phyloP scores from a whole-genome alignment of 2,888 invertebrate genomes.

The Heliconius ismenius region DNA sequence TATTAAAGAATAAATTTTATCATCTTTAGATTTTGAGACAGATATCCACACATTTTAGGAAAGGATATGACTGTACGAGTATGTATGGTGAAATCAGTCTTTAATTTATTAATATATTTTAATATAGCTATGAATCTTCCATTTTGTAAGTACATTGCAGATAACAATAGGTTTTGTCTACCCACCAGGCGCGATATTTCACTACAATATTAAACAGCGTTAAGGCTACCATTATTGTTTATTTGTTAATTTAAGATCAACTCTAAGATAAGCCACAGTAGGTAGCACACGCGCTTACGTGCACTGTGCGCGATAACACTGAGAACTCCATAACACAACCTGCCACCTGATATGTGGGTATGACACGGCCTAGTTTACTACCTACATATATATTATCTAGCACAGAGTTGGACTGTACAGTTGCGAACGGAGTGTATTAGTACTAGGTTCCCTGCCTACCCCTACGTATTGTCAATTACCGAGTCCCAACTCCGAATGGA shows the following conservation, averaged over 20 bases:
- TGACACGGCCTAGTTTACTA: slow-evolving; percentile 8
- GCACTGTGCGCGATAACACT: slow-evolving; percentile 18
- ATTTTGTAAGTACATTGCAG: not conserved
- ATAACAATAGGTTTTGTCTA: not conserved
- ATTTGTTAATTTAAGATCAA: slow-evolving; percentile 22
- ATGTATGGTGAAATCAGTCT: not conserved
- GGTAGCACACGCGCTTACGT: slow-evolving; percentile 16
- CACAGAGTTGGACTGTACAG: not conserved
- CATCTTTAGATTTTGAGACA: no score
- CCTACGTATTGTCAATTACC: not conserved
- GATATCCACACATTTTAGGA: no score
- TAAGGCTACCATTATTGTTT: slow-evolving; percentile 11
- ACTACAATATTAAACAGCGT: not conserved
- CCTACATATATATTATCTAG: slow-evolving; percentile 11
- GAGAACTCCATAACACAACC: slow-evolving; percentile 17
- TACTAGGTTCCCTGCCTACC: not conserved
- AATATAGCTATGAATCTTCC: not conserved
- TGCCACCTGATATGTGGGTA: slow-evolving; percentile 22
- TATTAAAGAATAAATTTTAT: no score
- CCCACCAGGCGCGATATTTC: not conserved
- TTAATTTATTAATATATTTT: not conserved
- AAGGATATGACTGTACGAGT: not conserved
- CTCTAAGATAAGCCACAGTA: not conserved
- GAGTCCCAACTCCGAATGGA: not conserved
- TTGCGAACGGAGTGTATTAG: not conserved